These are phyloP conservation scores for Leptopilina myrica DNA, from an alignment of 2,888 invertebrate genomes.

Conservation along the genomic window DNA sequence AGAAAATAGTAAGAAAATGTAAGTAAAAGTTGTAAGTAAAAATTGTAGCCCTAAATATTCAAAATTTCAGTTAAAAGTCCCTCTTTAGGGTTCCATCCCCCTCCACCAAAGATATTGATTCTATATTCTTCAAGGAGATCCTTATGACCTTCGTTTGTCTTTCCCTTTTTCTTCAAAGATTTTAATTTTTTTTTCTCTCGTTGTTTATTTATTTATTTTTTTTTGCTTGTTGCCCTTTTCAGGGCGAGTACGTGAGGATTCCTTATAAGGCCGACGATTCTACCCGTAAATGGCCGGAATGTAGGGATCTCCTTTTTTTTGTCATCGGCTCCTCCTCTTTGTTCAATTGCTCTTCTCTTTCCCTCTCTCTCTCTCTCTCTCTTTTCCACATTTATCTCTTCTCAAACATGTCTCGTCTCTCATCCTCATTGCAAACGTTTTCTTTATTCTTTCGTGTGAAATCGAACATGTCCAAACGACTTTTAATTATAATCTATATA, in stretches of 20 bases:
- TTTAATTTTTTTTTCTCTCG: too few species aligned
- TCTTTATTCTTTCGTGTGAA: constrained; percentile 39
- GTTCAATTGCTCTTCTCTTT: constrained; percentile 18
- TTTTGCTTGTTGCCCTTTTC: constrained; percentile 53
- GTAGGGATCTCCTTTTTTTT: constrained; percentile 74
- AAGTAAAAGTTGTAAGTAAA: too few species aligned
- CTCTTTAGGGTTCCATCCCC: not conserved
- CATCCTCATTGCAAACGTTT: constrained; percentile 46
- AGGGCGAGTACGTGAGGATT: constrained; percentile 67
- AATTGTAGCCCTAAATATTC: too few species aligned
- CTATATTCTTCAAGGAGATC: not conserved
- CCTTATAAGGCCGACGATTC: constrained; percentile 70
- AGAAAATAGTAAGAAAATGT: too few species aligned
- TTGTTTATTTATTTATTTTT: constrained; percentile 56
- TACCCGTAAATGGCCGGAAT: constrained; percentile 74
- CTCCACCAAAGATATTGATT: not conserved
- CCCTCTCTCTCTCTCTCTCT: constrained; percentile 24
- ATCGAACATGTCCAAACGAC: constrained; percentile 30
- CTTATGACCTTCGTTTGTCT: constrained; percentile 32
- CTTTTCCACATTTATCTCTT: constrained; percentile 6
- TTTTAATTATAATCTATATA: constrained; percentile 38
- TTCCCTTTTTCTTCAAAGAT: constrained; percentile 33
- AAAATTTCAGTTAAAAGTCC: not conserved
- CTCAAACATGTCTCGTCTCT: constrained; percentile 1
- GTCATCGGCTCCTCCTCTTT: constrained; percentile 66